A percentile compares a stretch with the other conserved stretches of the same genome.
These are phyloP conservation scores for Zophobas morio DNA, from an alignment of 1,140 invertebrate genomes.

Conservation along the genomic window DNA sequence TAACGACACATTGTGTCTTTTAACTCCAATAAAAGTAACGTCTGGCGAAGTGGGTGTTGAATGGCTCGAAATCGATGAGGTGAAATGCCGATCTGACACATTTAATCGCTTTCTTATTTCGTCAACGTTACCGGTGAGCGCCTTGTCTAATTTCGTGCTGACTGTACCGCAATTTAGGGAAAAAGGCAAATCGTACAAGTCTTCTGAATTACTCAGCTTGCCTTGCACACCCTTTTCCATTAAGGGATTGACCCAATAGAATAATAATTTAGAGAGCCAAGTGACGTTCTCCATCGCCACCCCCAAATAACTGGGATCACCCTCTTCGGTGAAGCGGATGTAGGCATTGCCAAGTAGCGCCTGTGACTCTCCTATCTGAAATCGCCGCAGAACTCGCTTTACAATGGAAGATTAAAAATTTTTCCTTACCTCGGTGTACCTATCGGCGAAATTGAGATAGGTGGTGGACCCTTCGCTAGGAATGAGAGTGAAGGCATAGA, in stretches of 20 bases:
- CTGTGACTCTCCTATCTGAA: slow-evolving; percentile 67
- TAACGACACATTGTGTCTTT: slow-evolving; percentile 74
- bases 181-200: slow-evolving; percentile 89
- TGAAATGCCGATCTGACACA: not conserved
- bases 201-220: slow-evolving; percentile 81
- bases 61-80: slow-evolving; percentile 17
- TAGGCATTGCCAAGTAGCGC: slow-evolving; percentile 69
- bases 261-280: slow-evolving; percentile 82
- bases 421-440: slow-evolving; percentile 57
- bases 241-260: slow-evolving; percentile 90
- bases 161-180: slow-evolving; percentile 76
- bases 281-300: slow-evolving; percentile 84
- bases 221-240: slow-evolving; percentile 86
- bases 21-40: slow-evolving; percentile 60
- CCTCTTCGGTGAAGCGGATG: slow-evolving; percentile 75
- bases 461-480: slow-evolving; percentile 68
- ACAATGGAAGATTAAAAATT: not conserved
- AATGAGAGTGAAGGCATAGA: slow-evolving; percentile 77
- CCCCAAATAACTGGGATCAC: slow-evolving; percentile 80
- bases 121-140: slow-evolving; percentile 56
- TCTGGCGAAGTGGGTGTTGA: slow-evolving; percentile 57
- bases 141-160: slow-evolving; percentile 73
- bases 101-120: slow-evolving; percentile 1
- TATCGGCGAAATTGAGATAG: slow-evolving; percentile 52
- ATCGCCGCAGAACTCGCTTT: slow-evolving; percentile 4